Evolutionary conservation across 2,888 invertebrate species (phyloP), one percentile per base, ranked within the genome.

Genomic region (Megastigmus dorsalis): DNA sequence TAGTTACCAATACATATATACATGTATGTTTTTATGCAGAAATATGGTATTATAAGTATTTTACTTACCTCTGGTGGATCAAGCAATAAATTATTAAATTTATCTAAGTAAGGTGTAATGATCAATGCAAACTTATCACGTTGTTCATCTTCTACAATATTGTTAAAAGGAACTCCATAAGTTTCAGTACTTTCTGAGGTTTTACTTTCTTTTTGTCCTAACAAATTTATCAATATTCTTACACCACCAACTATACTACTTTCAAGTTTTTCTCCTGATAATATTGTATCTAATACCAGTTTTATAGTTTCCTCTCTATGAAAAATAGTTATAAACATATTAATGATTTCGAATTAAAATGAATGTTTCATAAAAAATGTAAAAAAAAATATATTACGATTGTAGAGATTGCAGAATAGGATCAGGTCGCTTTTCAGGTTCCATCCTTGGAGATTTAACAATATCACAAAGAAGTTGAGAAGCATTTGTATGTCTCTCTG

Each of bases 391-490:
- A 28, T 55, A 91, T 90, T 89, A 94, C 94, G 92, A 92, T 90
- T 95, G 94, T 84, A 95, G 90, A 80, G 92, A 91, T 84, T 91
- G 90, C 79, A 95, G 90, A 83, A 95, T 91, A 70, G 94, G 93
- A 90, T 95, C 93, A 57, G 91, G 91, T 86, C 93, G 93, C 80
- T 90, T 91, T 77, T 84, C 82, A 81, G 90, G 90, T 83, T 91
- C 90, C 82, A 92, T 91, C 80, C 93, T 90, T 77, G 92, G 91
- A 84, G 91, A 91, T 82, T 91, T 90, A 80, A 96, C 92, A 85
- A 97, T 93, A 90, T 97, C 96, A 89, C 95, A 94, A 83, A 97
- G 91, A 88, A 97, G 92, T 89, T 95, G 94, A 82, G 96, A 93
- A 83, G 95, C 95, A 90, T 97, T 97, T 84, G 92, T 92, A 86